Percentiles rank a stretch among this genome's conserved stretches.
Conservation (phyloP, 2,797 vertebrate genomes). For the Chrysocyon brachyurus region DNA sequence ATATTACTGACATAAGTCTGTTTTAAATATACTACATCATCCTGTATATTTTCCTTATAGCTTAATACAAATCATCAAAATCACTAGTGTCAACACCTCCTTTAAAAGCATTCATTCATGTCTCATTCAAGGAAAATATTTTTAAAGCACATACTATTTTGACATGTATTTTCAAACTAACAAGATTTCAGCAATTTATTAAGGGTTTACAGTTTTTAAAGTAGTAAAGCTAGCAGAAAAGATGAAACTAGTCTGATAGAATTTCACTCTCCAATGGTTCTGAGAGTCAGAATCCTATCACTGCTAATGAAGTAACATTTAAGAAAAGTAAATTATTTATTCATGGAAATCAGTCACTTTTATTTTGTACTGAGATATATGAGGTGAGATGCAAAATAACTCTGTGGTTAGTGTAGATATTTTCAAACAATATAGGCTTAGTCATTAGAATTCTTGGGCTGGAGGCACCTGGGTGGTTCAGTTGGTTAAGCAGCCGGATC, state of each 20-base stretch:
- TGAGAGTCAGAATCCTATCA: slow-evolving; percentile 17
- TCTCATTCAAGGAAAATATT: slow-evolving; percentile 73
- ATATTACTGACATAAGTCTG: slow-evolving; percentile 31
- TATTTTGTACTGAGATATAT: slow-evolving; percentile 60
- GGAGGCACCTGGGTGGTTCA: neutral
- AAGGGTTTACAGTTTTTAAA: slow-evolving; percentile 57
- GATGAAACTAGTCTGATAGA: slow-evolving; percentile 57
- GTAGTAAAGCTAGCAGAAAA: slow-evolving; percentile 63
- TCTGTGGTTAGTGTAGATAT: slow-evolving; percentile 30
- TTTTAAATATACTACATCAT: slow-evolving; percentile 51
- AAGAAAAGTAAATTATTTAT: slow-evolving; percentile 10
- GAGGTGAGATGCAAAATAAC: slow-evolving; percentile 50
- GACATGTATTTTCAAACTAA: slow-evolving; percentile 76
- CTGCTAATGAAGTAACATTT: slow-evolving; percentile 34
- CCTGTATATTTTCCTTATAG: slow-evolving; percentile 68
- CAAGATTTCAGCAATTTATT: slow-evolving; percentile 60
- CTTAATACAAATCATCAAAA: slow-evolving; percentile 75
- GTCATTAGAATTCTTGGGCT: slow-evolving; percentile 24
- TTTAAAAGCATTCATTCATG: slow-evolving; percentile 71
- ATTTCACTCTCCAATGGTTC: slow-evolving; percentile 49
- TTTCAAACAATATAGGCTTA: slow-evolving; percentile 52
- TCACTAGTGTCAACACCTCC: slow-evolving; percentile 66
- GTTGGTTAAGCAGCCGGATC: neutral
- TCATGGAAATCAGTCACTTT: slow-evolving; percentile 40
- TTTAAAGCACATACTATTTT: slow-evolving; percentile 75